Conservation (phyloP, 1,140 invertebrate species). For the Brachionus angularis region DNA sequence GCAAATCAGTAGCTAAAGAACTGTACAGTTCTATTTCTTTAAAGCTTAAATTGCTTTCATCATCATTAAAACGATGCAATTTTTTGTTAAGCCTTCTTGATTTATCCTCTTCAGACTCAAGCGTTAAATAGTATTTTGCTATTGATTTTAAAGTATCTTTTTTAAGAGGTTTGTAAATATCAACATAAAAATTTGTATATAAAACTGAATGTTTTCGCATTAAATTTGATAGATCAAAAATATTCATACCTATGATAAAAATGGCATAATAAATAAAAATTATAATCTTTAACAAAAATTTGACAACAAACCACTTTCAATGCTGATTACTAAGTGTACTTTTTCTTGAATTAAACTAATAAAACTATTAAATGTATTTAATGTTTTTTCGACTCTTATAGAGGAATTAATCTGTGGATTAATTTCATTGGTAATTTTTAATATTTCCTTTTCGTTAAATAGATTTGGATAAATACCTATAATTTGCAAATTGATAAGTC, state of each 20-base stretch:
- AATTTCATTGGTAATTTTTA: conserved; percentile 53
- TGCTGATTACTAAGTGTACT: conserved; percentile 54
- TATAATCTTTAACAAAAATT: conserved; percentile 45
- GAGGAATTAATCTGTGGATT: conserved; percentile 54
- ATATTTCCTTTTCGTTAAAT: conserved; percentile 53
- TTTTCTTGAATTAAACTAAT: conserved; percentile 52
- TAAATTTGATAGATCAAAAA: background rate
- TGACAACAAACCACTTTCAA: conserved; percentile 48
- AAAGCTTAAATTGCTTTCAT: conserved; percentile 15
- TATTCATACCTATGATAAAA: background rate
- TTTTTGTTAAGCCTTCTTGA: conserved; percentile 7
- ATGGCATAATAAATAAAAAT: background rate
- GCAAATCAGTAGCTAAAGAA: background rate
- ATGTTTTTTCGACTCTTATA: conserved; percentile 53
- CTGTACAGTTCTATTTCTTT: conserved; percentile 8
- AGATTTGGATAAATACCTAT: conserved; percentile 54
- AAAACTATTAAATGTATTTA: conserved; percentile 52
- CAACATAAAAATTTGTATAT: conserved; percentile 46
- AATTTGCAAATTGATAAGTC: background rate
- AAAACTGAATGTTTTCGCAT: background rate
- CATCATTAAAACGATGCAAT: conserved; percentile 14
- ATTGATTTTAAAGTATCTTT: background rate
- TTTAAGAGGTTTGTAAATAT: conserved; percentile 14
- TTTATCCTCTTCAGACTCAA: conserved; percentile 19
- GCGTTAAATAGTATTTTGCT: conserved; percentile 11